Evolutionary conservation across 2,113 vertebrate species (phyloP), one percentile per base, ranked within the genome.

Genomic region (Elgaria multicarinata): DNA sequence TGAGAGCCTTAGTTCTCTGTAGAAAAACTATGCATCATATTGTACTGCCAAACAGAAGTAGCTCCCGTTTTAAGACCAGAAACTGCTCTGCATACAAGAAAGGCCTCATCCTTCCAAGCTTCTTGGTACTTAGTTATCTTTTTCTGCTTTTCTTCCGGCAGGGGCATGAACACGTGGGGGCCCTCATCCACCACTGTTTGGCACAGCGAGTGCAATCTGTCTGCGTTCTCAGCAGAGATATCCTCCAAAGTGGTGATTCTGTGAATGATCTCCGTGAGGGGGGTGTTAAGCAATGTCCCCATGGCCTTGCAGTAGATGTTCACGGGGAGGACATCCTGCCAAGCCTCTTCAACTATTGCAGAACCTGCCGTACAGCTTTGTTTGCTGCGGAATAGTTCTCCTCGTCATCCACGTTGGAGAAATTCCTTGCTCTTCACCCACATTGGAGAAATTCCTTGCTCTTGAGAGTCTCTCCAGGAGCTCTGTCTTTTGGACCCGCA

Each of bases 281-380:
- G 98, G 0, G 98, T 98, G 96, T 98, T 99, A 79, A 99, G 97
- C 0, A 99, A 89, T 44, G 97, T 98, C 18, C 99, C 99, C 98
- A 99, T 98, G 1, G 99, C 98, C 96, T 98, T 99, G 96, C 99
- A 99, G 91, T 99, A 99, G 71, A 99, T 97, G 6, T 96, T 98
- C 79, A 99, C 98, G 0, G 99, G 99, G 1, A 99, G 96, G 24
- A 99, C 98, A 3, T 99, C 99, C 95, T 99, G 99, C 99, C 98
- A 92, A 99, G 94, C 67, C 98, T 97, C 92, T 97, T 99, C 87
- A 99, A 82, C 92, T 99, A 99, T 88, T 99, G 98, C 92, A 99
- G 93, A 36, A 98, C 98, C 97, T 98, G 98, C 89, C 97, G 97
- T n/a, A 99, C 94, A 10, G 99, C 99, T 97, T 98, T 99, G 92